These are phyloP conservation scores for Stenodema calcarata DNA, from an alignment of 2,888 invertebrate genomes.

Conservation along the genomic window DNA sequence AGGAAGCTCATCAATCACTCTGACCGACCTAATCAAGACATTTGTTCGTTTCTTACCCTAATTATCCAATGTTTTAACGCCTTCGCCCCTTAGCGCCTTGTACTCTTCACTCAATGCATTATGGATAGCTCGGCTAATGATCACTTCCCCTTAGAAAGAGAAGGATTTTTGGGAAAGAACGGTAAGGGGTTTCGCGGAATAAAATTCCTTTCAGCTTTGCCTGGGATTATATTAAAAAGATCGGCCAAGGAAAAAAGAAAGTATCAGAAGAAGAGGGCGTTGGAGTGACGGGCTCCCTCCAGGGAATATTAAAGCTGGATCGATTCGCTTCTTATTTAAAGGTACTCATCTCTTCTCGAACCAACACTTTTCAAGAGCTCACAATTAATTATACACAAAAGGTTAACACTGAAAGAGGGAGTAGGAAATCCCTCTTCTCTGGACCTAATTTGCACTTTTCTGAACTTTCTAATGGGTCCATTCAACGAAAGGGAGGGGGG, in stretches of 20 bases:
- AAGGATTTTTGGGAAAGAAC: background rate
- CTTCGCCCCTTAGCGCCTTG: background rate
- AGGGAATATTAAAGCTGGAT: slow-evolving; percentile 44
- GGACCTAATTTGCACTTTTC: slow-evolving; percentile 21
- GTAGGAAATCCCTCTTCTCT: background rate
- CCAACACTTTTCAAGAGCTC: slow-evolving; percentile 34
- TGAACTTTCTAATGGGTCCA: background rate
- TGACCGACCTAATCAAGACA: slow-evolving; percentile 39
- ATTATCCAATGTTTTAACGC: slow-evolving; percentile 48
- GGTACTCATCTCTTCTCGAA: slow-evolving; percentile 31
- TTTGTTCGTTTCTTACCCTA: slow-evolving; percentile 36
- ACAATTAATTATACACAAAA: slow-evolving; percentile 46
- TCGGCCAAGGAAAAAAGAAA: slow-evolving; percentile 37
- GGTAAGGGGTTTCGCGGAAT: background rate
- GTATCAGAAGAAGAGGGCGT: no score
- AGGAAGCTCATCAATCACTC: slow-evolving; percentile 42
- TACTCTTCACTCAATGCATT: slow-evolving; percentile 1
- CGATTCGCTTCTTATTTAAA: slow-evolving; percentile 41
- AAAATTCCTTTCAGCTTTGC: slow-evolving; percentile 15
- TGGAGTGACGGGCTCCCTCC: background rate
- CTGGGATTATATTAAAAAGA: slow-evolving; percentile 44
- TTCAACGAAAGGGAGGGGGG: background rate
- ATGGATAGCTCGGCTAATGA: slow-evolving; percentile 35
- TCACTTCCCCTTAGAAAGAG: slow-evolving; percentile 12
- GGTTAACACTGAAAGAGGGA: background rate